These are phyloP conservation scores for Nephrotoma appendiculata DNA, from an alignment of 2,888 invertebrate genomes.

Conservation along the genomic window DNA sequence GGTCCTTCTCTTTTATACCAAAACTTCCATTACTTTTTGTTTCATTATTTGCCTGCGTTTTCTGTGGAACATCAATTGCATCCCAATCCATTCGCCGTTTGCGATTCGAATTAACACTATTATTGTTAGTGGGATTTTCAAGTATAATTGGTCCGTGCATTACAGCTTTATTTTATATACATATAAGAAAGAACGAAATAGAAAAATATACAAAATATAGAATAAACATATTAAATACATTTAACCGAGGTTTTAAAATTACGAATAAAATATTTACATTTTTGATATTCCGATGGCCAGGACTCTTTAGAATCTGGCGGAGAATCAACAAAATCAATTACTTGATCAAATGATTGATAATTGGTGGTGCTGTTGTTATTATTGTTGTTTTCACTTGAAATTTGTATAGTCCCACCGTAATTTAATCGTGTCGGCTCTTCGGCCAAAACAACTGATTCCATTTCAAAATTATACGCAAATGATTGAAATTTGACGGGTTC, in stretches of 20 bases:
- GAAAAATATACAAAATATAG: not conserved
- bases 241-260: not conserved
- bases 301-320: conserved; percentile 33
- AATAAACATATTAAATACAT: not conserved
- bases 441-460: not conserved
- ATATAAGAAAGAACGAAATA: not conserved
- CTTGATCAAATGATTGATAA: conserved; percentile 27
- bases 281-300: conserved; percentile 27
- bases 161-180: not conserved
- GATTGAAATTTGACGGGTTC: conserved; percentile 18
- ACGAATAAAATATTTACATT: conserved; percentile 11
- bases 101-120: conserved; percentile 23
- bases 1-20: not conserved
- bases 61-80: conserved; percentile 26
- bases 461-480: not conserved
- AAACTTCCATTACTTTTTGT: conserved; percentile 12
- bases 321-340: conserved; percentile 32
- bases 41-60: conserved; percentile 12
- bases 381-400: conserved; percentile 7
- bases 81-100: conserved; percentile 36
- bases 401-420: not conserved
- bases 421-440: not conserved
- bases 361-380: conserved; percentile 10
- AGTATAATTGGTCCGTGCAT: conserved; percentile 7
- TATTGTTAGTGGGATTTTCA: not conserved